These are phyloP conservation scores for Pangasius krempfi DNA, from an alignment of 2,797 vertebrate genomes.

Conservation along the genomic window DNA sequence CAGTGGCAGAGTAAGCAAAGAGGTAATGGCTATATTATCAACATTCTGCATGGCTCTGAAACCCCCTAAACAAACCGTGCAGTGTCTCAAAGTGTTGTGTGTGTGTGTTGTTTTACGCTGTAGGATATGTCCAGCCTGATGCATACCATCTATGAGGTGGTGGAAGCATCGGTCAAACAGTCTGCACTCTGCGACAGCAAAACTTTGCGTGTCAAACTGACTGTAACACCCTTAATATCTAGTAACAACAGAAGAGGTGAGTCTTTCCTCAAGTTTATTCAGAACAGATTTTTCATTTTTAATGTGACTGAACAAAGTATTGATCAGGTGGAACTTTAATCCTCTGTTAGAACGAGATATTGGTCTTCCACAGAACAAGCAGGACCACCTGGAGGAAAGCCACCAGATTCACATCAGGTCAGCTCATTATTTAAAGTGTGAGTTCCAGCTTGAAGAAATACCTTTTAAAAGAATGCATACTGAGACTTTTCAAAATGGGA, in stretches of 20 bases:
- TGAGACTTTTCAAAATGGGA: neutral
- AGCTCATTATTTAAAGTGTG: conserved; percentile 13
- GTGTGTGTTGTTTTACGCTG: neutral
- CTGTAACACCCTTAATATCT: conserved; percentile 79
- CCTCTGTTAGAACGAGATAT: conserved; percentile 26
- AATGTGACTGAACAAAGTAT: neutral
- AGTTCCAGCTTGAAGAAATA: neutral
- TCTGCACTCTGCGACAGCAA: conserved; percentile 79
- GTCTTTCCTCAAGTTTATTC: neutral
- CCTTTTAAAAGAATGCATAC: neutral
- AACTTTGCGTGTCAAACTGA: conserved; percentile 83
- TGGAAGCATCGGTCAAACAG: conserved; percentile 81
- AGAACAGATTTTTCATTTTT: neutral
- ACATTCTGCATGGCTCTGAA: neutral
- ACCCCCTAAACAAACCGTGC: neutral
- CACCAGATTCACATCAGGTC: conserved; percentile 73
- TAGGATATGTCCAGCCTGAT: conserved; percentile 87
- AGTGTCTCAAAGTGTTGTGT: conserved; percentile 6
- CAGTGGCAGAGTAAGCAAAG: conserved; percentile 83
- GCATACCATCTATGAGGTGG: conserved; percentile 85
- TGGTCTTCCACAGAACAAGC: conserved; percentile 61
- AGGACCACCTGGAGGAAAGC: conserved; percentile 73
- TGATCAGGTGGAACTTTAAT: neutral
- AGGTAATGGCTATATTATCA: conserved; percentile 64
- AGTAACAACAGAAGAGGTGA: conserved; percentile 68